Conservation (phyloP, 2,113 vertebrate species). For the Chionis minor region DNA sequence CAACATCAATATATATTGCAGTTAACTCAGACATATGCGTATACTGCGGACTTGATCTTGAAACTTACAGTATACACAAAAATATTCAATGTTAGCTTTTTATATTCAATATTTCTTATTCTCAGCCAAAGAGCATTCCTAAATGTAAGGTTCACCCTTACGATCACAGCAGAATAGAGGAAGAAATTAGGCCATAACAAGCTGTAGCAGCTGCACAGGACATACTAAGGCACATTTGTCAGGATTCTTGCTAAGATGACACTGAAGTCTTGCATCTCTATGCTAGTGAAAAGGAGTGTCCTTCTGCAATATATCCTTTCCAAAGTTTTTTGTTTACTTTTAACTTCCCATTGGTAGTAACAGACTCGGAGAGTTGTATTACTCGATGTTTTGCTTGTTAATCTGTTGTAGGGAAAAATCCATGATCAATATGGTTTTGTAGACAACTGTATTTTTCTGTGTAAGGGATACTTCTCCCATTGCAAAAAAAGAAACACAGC, state of each 20-base stretch:
- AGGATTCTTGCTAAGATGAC: not conserved
- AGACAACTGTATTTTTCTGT: not conserved
- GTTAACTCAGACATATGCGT: not conserved
- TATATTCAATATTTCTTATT: not conserved
- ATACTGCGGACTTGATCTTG: not conserved
- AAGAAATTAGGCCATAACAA: not conserved
- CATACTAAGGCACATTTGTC: not conserved
- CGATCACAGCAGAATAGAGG: not conserved
- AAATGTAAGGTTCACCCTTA: not conserved
- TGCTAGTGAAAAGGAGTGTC: not conserved
- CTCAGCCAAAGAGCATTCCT: not conserved
- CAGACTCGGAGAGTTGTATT: not conserved
- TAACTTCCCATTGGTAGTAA: not conserved
- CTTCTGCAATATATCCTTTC: not conserved
- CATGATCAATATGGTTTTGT: not conserved
- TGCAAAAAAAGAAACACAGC: not conserved
- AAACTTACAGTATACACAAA: not conserved
- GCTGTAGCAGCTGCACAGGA: not conserved
- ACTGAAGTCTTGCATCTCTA: not conserved
- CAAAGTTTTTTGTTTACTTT: not conserved
- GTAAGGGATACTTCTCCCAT: not conserved
- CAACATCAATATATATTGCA: not conserved
- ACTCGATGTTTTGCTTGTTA: not conserved
- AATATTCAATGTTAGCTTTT: not conserved
- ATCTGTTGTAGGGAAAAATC: not conserved